phyloP scores from a whole-genome alignment of 2,113 vertebrate genomes.

The Eubucco bourcierii region DNA sequence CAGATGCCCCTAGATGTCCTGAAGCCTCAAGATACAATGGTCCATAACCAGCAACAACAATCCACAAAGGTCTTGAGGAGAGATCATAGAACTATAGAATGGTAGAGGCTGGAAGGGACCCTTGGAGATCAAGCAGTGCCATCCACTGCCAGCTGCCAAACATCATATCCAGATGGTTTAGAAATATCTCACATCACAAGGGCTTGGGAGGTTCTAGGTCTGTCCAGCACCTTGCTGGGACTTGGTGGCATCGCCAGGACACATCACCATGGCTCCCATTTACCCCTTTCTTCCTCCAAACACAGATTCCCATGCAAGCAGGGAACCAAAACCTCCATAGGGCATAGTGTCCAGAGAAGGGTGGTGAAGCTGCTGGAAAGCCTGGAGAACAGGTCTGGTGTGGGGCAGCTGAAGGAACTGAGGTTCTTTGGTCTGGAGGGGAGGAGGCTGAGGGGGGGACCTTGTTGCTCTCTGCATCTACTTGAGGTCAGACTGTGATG shows the following conservation, averaged over 20 bases:
- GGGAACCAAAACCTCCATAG: not conserved
- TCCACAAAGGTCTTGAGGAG: not conserved
- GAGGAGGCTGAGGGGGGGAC: too few relatives aligned
- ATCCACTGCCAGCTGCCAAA: not conserved
- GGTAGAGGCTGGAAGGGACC: not conserved
- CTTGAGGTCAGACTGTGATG: too few relatives aligned
- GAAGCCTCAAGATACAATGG: not conserved
- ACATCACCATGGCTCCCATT: not conserved
- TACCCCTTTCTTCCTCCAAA: not conserved
- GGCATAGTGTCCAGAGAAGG: not conserved
- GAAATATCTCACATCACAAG: not conserved
- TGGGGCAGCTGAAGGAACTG: too few relatives aligned
- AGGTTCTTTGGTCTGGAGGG: too few relatives aligned
- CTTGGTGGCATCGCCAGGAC: not conserved
- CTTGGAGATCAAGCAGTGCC: not conserved
- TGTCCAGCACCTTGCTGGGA: not conserved
- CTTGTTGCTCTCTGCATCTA: too few relatives aligned
- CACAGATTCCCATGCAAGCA: accelerated
- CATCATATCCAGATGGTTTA: not conserved
- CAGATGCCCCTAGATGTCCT: not conserved
- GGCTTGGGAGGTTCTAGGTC: not conserved
- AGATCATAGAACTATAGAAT: not conserved
- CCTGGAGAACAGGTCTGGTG: too few relatives aligned
- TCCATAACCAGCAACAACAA: not conserved
- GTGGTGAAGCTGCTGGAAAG: too few relatives aligned